Base-by-base conservation (phyloP, 2,797 vertebrate genomes). In the Parotocinclus haroldoi region DNA sequence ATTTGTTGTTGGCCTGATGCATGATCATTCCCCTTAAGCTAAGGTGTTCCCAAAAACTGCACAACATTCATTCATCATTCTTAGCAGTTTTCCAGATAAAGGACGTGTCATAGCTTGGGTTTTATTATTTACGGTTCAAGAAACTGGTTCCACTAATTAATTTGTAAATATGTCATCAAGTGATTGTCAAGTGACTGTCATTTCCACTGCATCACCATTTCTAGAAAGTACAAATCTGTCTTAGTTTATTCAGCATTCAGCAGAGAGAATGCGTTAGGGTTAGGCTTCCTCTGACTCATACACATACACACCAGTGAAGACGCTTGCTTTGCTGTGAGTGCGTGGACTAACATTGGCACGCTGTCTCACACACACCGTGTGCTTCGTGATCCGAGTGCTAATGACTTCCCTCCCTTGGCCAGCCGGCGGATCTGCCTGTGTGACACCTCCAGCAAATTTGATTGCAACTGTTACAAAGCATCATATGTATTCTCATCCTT, bases 301-400 rank as follows among this genome's bases (percentile, higher is more conserved):
- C 61, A 59, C 61, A 65, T 7, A 64, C 53, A 63, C 14, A 58
- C 61, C 11, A 42, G 39, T 37, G 44, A 27, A 67, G 13, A 56
- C 66, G 37, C 69, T 75, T 79, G 72, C 77, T 65, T 42, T 79
- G 68, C 54, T 57, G 63, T 39, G 69, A 0, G 70, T 73, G 71
- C 78, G 75, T 69, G 77, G 68, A 56, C 56, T 58, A 3, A 56
- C 68, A 71, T 71, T 79, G 80, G 80, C 76, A 75, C 16, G 0
- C 65, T 50, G 52, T 60, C 61, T 64, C 36, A 66, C 68, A 36
- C 53, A 37, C 58, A 67, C 45, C 0, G 60, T 71, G 71, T 68
- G 77, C 66, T 66, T 61, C 10, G 10, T 63, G 61, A 68, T 27
- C 72, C 60, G n/a, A 80, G 55, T 49, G n/a, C 52, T 72, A 72